Base-by-base conservation (phyloP, 2,113 vertebrate genomes). In the Oryzias javanicus region DNA sequence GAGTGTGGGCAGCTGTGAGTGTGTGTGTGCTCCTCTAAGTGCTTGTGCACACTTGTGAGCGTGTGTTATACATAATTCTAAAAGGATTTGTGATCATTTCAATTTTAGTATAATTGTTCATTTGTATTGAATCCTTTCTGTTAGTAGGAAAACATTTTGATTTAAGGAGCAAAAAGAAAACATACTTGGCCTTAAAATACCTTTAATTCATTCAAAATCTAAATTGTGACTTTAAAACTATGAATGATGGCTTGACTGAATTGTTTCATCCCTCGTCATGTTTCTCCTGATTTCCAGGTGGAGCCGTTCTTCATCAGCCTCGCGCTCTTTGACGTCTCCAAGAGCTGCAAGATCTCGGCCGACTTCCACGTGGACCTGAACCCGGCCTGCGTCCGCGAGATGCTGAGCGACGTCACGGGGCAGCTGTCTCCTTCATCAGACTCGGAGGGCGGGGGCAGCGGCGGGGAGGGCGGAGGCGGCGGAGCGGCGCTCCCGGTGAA, bases 291-390 rank as follows among this genome's bases (percentile, higher is more conserved):
- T 76, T 81, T 69, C n/a, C 81, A 99, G 97, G 93, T 98, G 60
- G 97, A 99, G 59, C 97, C 97, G 0, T 99, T 99, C 86, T 99
- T 99, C 86, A 89, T 99, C 70, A 96, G 86, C 83, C 91, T 99
- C 17, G 94, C 96, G 0, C 90, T 98, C 55, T 98, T 98, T 5
- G 96, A 99, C 71, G 78, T 97, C 53, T 94, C 89, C 72, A 96
- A 94, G 80, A 95, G 93, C 50, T 97, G 96, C 83, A 99, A 98
- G 88, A 94, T 99, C 85, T 98, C 97, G 0, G 94, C 94, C 17
- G 97, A 99, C 84, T 98, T 99, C 87, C 96, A 98, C 0, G 82
- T 98, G 62, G 97, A 99, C 81, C 74, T 99, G 68, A 99, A 99
- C 69, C 91, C 95, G 1, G 74, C 87, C 0, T 88, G 87, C 8